Percentiles rank a stretch among this genome's conserved stretches.
Conservation (phyloP, 2,113 vertebrate genomes). For the Rhegmatorhina hoffmannsi region DNA sequence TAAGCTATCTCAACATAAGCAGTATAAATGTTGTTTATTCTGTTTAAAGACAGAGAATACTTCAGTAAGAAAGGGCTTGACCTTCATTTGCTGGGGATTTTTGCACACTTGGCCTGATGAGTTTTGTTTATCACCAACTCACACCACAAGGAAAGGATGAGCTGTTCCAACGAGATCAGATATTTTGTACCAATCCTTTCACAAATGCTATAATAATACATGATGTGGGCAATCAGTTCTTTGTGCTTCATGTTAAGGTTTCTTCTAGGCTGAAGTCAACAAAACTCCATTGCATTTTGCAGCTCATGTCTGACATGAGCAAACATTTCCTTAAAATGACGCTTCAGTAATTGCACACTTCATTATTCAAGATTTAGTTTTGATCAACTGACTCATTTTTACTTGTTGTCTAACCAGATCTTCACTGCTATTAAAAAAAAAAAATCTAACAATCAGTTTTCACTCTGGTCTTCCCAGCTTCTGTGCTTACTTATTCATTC, state of each 20-base stretch:
- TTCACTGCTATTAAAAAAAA: conserved; percentile 3
- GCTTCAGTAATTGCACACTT: neutral
- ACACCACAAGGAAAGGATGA: neutral
- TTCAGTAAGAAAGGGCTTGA: neutral
- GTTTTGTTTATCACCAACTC: neutral
- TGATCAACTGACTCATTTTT: conserved; percentile 36
- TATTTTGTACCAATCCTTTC: neutral
- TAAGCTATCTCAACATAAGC: neutral
- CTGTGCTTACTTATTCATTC: conserved; percentile 9
- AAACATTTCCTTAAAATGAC: neutral
- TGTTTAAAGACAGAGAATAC: neutral
- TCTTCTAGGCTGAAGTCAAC: conserved; percentile 12
- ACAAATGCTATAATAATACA: conserved; percentile 25
- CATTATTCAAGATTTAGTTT: conserved; percentile 10
- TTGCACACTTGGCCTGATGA: neutral
- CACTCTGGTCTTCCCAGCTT: neutral
- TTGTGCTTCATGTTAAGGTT: neutral
- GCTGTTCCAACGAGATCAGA: neutral
- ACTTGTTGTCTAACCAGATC: conserved; percentile 34
- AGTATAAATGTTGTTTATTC: neutral
- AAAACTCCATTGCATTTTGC: neutral
- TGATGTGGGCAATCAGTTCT: neutral
- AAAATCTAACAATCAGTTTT: neutral
- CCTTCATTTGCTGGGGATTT: neutral
- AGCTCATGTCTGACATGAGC: neutral